Evolutionary conservation across 2,888 invertebrate genomes (phyloP), one percentile per base, ranked within the genome.

Genomic region (Macrophya annulata): DNA sequence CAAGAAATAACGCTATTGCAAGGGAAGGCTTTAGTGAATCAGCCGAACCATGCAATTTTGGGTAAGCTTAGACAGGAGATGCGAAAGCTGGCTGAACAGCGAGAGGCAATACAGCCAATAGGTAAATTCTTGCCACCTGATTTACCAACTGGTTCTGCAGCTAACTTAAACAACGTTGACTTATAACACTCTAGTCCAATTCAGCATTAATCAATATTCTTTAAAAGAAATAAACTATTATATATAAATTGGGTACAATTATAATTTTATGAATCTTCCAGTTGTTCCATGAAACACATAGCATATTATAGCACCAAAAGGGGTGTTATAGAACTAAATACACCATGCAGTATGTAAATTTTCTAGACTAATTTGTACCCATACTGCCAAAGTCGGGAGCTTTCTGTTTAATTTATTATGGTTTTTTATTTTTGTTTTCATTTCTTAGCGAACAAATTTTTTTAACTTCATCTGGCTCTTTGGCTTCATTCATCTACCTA

Each of bases 1-100:
- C 98, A 98, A 92, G 97, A 98, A 94, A 98, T 98, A 85, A 98
- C 98, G 0, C 95, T 98, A 55, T 94, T 98, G n/a, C 97, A 97
- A 92, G 96, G 97, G 91, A 97, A 97, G 93, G 98, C 98, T 4
- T 96, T 97, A 0, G 96, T 97, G 76, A 98, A 98, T 94, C 97
- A 97, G 89, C 99, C 99, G 40, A 99, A 99, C 94, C 96, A 97
- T 94, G 98, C 98, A 0, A 98, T 99, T 88, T 94, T 99, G 40
- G 96, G 96, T 86, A 99, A 99, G 90, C 94, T 99, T 31, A 95
- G 96, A 85, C 93, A 95, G 85, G 99, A 99, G 94, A 97, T 99
- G 97, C 91, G 94, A 0, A 97, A 97, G 92, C 93, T 98, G 65
- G 94, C 95, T 17, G 96, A 96, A 83, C 95, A 96, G 85, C 95